Percentiles rank a stretch among this genome's conserved stretches.
Evolutionary conservation across 2,888 invertebrate species (phyloP).

Genomic region (Mycalesis mineus): DNA sequence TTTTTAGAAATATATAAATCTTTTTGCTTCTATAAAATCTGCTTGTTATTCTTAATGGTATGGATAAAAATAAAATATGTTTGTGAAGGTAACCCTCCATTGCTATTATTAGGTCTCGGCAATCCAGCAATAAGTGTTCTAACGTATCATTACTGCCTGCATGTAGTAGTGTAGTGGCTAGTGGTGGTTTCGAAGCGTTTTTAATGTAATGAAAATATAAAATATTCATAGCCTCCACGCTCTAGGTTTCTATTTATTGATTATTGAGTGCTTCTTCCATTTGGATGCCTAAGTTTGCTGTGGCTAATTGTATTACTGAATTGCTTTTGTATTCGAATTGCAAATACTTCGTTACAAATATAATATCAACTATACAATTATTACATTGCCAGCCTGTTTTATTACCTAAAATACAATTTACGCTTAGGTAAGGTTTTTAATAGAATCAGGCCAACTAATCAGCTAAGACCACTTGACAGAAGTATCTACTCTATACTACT

Average conservation of each 20-base stretch:
- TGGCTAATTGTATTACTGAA: not conserved
- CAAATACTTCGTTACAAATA: no score
- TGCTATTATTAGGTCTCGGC: constrained; percentile 10
- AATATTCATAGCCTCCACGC: constrained; percentile 29
- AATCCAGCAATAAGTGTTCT: constrained; percentile 1
- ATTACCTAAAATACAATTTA: no score
- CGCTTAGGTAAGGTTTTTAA: no score
- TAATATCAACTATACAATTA: no score
- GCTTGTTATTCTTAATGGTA: no score
- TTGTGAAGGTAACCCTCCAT: constrained; percentile 5
- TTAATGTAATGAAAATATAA: constrained; percentile 37
- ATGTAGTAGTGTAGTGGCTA: not conserved
- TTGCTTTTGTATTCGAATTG: no score
- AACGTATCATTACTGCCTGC: constrained; percentile 8
- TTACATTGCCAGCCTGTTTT: no score
- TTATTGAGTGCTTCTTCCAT: constrained; percentile 1
- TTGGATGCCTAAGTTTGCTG: not conserved
- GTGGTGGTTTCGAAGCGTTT: constrained; percentile 16
- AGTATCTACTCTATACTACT: no score
- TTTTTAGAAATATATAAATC: no score
- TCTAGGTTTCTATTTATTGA: constrained; percentile 10
- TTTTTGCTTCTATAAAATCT: no score
- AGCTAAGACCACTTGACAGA: no score
- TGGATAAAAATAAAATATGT: not conserved
- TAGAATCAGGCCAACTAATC: no score